phyloP scores from a whole-genome alignment of 2,888 invertebrate species.

The Ophion ventricosus region DNA sequence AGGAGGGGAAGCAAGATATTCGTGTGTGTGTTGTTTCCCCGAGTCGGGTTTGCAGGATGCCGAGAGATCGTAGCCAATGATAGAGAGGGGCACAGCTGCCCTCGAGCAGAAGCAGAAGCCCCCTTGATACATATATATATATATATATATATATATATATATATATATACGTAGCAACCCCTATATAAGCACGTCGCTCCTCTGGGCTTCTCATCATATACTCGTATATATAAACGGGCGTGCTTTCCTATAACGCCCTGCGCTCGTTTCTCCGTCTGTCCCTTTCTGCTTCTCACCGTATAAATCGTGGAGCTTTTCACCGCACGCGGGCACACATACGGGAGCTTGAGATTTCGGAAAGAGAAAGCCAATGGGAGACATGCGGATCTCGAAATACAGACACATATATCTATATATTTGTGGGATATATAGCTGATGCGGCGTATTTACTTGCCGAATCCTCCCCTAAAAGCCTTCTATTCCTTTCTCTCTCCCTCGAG shows the following conservation, averaged over 20 bases:
- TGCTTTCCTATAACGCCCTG: conserved; percentile 44
- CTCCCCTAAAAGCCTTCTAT: conserved; percentile 27
- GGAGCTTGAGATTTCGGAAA: conserved; percentile 34
- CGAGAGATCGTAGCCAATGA: conserved; percentile 82
- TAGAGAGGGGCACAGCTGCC: conserved; percentile 80
- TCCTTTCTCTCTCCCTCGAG: neutral
- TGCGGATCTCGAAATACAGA: conserved; percentile 33
- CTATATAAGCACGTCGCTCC: conserved; percentile 39
- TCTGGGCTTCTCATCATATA: conserved; percentile 17
- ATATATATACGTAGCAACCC: conserved; percentile 35
- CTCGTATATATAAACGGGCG: conserved; percentile 18
- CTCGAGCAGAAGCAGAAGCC: conserved; percentile 64
- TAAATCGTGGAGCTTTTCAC: conserved; percentile 40
- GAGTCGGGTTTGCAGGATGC: conserved; percentile 75
- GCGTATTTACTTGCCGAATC: conserved; percentile 6
- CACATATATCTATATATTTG: neutral
- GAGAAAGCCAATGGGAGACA: conserved; percentile 34
- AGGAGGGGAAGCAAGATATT: conserved; percentile 66
- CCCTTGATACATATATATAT: conserved; percentile 35
- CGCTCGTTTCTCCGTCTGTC: conserved; percentile 46
- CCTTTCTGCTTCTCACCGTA: conserved; percentile 31
- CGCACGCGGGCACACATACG: conserved; percentile 22
- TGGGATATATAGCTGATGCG: neutral
- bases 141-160: conserved; percentile 23
- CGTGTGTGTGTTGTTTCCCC: conserved; percentile 74